Percentiles rank a stretch among this genome's conserved stretches.
These are phyloP conservation scores for Heliocidaris tuberculata DNA, from an alignment of 35 echinoderm and acorn worm genomes.

Conservation along the genomic window DNA sequence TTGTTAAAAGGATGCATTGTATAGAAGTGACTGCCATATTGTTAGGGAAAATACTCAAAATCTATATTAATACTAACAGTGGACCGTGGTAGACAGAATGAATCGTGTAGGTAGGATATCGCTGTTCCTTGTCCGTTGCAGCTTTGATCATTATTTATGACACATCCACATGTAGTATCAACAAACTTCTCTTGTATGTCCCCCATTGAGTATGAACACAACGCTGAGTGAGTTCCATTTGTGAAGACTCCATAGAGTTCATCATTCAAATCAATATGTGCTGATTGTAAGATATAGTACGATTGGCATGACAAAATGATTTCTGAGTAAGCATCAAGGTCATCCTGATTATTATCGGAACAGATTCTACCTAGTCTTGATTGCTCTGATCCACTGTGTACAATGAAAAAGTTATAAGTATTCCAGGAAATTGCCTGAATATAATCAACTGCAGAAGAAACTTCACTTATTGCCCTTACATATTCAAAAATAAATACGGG, in stretches of 20 bases:
- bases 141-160: background rate
- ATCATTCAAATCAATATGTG: background rate
- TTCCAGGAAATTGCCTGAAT: background rate
- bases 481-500: background rate
- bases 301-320: background rate
- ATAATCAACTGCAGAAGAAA: background rate
- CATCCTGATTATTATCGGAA: background rate
- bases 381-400: background rate
- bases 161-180: conserved; percentile 16
- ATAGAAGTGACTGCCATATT: too few species aligned
- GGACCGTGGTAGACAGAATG: too few species aligned
- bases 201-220: background rate
- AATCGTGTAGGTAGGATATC: background rate
- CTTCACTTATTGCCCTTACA: background rate
- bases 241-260: background rate
- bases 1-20: too few species aligned
- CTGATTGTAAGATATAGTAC: background rate
- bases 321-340: background rate
- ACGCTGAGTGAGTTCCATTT: background rate
- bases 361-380: background rate
- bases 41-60: too few species aligned
- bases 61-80: too few species aligned
- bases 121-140: background rate
- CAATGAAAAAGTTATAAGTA: background rate
- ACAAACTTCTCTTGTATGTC: conserved; percentile 9